Conservation (phyloP, 2,797 vertebrate species). For the Iguana delicatissima region DNA sequence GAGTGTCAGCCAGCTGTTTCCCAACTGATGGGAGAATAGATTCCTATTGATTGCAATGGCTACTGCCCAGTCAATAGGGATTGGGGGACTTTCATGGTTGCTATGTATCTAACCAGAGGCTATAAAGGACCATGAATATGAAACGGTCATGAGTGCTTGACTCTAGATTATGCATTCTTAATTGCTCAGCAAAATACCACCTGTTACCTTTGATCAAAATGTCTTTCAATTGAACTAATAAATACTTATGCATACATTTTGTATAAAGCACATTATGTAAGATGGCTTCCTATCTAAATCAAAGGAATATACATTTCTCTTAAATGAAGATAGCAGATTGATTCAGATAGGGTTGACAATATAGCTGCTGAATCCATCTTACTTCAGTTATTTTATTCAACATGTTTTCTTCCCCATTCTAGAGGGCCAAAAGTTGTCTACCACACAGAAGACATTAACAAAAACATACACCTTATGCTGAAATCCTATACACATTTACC, state of each 20-base stretch:
- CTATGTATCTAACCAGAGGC: too few species aligned
- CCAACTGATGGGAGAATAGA: too few species aligned
- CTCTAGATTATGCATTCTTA: too few species aligned
- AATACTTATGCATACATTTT: background rate
- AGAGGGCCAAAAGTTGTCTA: background rate
- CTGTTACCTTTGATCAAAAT: background rate
- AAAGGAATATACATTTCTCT: conserved; percentile 41
- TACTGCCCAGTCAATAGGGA: too few species aligned
- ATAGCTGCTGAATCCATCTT: background rate
- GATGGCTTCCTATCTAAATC: conserved; percentile 41
- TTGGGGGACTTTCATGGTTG: too few species aligned
- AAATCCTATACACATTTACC: background rate
- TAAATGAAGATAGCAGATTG: conserved; percentile 43
- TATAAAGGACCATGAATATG: too few species aligned
- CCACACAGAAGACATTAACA: background rate
- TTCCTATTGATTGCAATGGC: too few species aligned
- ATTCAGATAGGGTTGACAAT: conserved; percentile 19
- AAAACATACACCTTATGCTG: background rate
- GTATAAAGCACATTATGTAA: background rate
- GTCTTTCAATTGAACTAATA: conserved; percentile 36
- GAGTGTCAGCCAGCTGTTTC: too few species aligned
- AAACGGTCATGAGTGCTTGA: too few species aligned
- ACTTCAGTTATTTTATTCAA: conserved; percentile 50
- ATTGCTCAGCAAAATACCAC: too few species aligned
- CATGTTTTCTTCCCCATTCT: background rate